Evolutionary conservation across 2,888 invertebrate genomes (phyloP), one percentile per base, ranked within the genome.

Genomic region (Brachylomia viminalis): DNA sequence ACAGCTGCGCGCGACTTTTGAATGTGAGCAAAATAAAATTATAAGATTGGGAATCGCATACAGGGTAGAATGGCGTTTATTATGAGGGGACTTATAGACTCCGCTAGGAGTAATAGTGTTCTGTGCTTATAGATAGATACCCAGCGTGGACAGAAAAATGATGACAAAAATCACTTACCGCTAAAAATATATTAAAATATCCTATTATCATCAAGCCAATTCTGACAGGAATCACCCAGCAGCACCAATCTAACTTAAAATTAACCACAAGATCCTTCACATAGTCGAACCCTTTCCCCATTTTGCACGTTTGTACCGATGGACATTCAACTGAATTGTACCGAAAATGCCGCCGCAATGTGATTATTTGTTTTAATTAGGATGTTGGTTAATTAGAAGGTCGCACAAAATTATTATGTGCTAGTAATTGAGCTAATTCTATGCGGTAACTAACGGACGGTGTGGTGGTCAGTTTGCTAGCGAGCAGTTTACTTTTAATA

Each of bases 301-400:
- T 94, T 68, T 79, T 90, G 13, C 59, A 79, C 85, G 87, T 75
- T 72, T 20, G n/a, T 20, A 75, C 83, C 42, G 79, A 52, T 62
- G 75, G 72, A 83, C 82, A 77, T 77, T 69, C 79, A 73, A 87
- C 70, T 75, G 80, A 82, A 80, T 84, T 83, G 81, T 84, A 82
- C 82, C 79, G 11, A 88, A 88, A 84, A 78, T 75, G 61, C 17
- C 73, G 54, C 47, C 75, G 62, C 79, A 72, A 88, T 87, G 86
- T 87, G 88, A 86, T 84, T 88, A 88, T 80, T 77, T 84, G 79
- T 77, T 75, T 76, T 94, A 94, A 95, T 94, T 91, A 95, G 95
- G 95, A 95, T 92, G 93, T 85, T 47, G 73, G 77, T 89, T 86
- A 93, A 93, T 93, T 91, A 78, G 71, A 92, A 93, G 94, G 94